Percentiles rank a stretch among this genome's conserved stretches.
Evolutionary conservation across 2,888 invertebrate genomes (phyloP).

Genomic region (Pseudeuparius sepicola): DNA sequence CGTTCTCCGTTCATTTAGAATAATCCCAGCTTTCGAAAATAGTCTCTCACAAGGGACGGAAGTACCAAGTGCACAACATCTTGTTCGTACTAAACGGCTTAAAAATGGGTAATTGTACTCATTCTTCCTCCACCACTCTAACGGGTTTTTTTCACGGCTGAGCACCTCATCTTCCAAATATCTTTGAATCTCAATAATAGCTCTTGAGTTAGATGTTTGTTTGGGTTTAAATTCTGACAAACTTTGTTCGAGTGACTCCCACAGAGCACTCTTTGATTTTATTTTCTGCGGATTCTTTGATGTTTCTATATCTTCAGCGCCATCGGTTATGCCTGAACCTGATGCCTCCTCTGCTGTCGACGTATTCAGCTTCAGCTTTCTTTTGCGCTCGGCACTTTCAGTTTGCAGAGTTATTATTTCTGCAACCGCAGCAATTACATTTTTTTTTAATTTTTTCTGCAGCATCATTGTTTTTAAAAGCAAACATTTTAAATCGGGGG

Average conservation of each 20-base stretch:
- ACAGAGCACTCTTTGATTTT: no score
- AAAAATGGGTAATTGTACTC: conserved; percentile 14
- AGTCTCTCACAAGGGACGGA: no score
- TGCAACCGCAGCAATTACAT: conserved; percentile 1
- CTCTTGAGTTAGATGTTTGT: conserved; percentile 14
- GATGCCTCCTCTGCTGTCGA: no score
- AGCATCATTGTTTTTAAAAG: conserved; percentile 15
- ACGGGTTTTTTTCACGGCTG: conserved; percentile 5
- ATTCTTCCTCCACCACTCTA: conserved; percentile 11
- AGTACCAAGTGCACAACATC: conserved; percentile 16
- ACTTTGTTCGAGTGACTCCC: conserved; percentile 9
- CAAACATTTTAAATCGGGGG: conserved; percentile 13
- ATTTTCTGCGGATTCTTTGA: no score
- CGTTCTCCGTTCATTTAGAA: conserved; percentile 5
- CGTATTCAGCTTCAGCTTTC: conserved; percentile 1
- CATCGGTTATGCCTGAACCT: no score
- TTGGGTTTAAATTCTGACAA: conserved; percentile 1
- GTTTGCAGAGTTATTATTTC: background rate
- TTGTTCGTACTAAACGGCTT: conserved; percentile 12
- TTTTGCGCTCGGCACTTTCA: background rate
- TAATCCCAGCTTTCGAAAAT: conserved; percentile 8
- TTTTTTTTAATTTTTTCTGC: conserved; percentile 3
- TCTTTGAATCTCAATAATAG: conserved; percentile 13
- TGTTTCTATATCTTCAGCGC: no score
- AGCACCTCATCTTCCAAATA: conserved; percentile 17